phyloP scores from a whole-genome alignment of 1,140 invertebrate genomes.

The Eufriesea mexicana region DNA sequence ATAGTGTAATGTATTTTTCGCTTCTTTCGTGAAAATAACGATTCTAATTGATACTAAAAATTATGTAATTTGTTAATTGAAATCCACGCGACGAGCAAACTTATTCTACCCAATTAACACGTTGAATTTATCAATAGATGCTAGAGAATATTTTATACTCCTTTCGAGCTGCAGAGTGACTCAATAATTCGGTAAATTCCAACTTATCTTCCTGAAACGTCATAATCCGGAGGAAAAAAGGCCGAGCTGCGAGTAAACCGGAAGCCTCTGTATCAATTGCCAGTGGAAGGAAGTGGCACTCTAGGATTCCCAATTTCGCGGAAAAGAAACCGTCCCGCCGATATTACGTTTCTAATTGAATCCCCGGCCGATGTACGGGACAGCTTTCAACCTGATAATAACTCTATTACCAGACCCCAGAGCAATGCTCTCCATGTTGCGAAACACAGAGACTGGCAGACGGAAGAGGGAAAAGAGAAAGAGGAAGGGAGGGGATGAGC shows the following conservation, averaged over 20 bases:
- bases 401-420: slow-evolving; percentile 22
- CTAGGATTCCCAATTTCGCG: background rate
- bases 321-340: background rate
- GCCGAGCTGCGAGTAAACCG: background rate
- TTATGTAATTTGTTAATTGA: no score
- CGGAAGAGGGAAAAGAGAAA: background rate
- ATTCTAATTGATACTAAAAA: no score
- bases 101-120: no score
- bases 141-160: background rate
- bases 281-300: background rate
- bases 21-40: no score
- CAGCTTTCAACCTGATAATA: slow-evolving; percentile 37
- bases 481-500: no score
- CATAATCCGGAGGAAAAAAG: background rate
- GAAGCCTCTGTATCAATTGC: background rate
- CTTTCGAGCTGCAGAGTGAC: background rate
- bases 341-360: slow-evolving; percentile 22
- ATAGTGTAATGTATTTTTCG: no score
- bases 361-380: slow-evolving; percentile 23
- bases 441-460: background rate
- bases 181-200: background rate
- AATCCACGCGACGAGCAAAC: no score
- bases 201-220: no score
- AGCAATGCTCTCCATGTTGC: slow-evolving; percentile 1
- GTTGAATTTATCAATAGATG: no score